Base-by-base conservation (phyloP, 2,888 invertebrate genomes). In the Caenorhabditis drosophilae region DNA sequence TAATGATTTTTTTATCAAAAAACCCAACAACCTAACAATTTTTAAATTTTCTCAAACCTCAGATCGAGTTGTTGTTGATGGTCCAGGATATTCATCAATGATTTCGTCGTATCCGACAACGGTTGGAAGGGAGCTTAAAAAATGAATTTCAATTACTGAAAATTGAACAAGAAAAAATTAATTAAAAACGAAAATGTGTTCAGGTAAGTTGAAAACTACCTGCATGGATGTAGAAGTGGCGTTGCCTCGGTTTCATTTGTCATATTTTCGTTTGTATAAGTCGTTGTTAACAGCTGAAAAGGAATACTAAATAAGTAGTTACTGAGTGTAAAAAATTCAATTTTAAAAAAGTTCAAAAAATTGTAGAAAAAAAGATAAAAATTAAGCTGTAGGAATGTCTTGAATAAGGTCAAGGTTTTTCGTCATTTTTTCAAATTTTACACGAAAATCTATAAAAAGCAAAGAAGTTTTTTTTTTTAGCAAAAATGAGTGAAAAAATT, bases 121-220 rank as follows among this genome's bases (percentile, higher is more conserved):
- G 12, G 69, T 72, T 18, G 72, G 72, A 7, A 69, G 46, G 11
- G 72, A 72, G 23, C 72, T 72, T 25, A 22, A 67, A 58, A 46
- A 36, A 48, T 22, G 22, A n/a, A n/a, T n/a, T n/a, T n/a, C n/a
- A 35, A 11, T 20, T 22, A 7, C 36, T n/a, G 15, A 35, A 48
- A 3, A 11, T 46, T 46, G n/a, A 20, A n/a, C n/a, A n/a, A n/a
- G n/a, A n/a, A n/a, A n/a, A n/a, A n/a, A n/a, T n/a, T n/a, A n/a
- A n/a, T n/a, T n/a, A n/a, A n/a, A n/a, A n/a, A n/a, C n/a, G n/a
- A n/a, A n/a, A n/a, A n/a, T n/a, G n/a, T n/a, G n/a, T n/a, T 11
- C 25, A 6, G 16, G 4, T 7, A 36, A 36, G n/a, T 36, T 15
- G 15, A 36, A 18, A n/a, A 41, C 52, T 45, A 58, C 64, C 42